Percentiles rank a stretch among this genome's conserved stretches.
Evolutionary conservation across 2,888 invertebrate species (phyloP).

Genomic region (Ernsta delagoae): DNA sequence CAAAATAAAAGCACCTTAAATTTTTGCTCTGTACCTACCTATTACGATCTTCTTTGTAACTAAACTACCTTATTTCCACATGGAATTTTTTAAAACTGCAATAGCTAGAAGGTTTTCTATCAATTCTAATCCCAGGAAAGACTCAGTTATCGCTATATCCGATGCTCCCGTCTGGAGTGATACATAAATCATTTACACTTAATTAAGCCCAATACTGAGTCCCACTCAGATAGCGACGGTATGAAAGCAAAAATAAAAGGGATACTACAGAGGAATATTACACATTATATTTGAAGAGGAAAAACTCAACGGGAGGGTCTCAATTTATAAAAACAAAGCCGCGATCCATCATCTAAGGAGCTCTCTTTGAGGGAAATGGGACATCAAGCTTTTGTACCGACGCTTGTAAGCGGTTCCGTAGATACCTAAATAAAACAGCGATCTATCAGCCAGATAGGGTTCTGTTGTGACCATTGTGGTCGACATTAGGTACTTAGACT

Average conservation of each 20-base stretch:
- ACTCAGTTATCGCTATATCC: not conserved
- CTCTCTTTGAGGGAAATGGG: conserved; percentile 32
- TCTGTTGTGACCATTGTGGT: not conserved
- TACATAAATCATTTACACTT: conserved; percentile 30
- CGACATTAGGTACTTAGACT: too few species aligned
- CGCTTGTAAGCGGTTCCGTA: conserved; percentile 28
- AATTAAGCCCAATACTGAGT: conserved; percentile 26
- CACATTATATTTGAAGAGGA: conserved; percentile 33
- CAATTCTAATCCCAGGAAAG: not conserved
- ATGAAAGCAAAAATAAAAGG: conserved; percentile 29
- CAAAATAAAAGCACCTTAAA: too few species aligned
- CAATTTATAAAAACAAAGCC: conserved; percentile 39
- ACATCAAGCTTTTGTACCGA: conserved; percentile 30
- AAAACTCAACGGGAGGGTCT: conserved; percentile 35
- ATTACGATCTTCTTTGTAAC: too few species aligned
- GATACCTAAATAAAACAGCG: conserved; percentile 27
- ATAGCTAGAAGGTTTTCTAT: not conserved
- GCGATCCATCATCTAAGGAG: conserved; percentile 36
- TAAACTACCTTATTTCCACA: too few species aligned
- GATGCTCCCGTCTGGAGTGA: not conserved
- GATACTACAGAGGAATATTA: conserved; percentile 29
- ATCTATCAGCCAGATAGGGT: conserved; percentile 26
- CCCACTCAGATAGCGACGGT: not conserved
- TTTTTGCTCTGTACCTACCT: too few species aligned
- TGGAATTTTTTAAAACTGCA: too few species aligned